phyloP scores from a whole-genome alignment of 2,797 vertebrate genomes.

The Poecile montanus region DNA sequence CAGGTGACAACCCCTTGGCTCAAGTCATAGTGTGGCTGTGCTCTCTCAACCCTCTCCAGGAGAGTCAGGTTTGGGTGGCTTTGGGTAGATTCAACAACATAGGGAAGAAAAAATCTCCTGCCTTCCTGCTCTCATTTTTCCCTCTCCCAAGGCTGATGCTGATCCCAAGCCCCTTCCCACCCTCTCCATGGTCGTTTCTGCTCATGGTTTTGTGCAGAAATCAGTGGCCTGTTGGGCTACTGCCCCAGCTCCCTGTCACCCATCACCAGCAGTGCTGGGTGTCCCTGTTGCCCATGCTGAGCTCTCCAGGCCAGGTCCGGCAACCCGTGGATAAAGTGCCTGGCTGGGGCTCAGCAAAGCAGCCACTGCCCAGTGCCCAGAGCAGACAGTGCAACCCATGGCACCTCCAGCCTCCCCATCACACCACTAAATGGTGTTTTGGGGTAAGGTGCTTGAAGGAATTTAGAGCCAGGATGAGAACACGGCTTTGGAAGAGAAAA shows the following conservation, averaged over 20 bases:
- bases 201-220: background rate
- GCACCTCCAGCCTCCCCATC: background rate
- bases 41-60: background rate
- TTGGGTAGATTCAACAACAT: background rate
- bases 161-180: background rate
- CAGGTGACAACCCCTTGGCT: accelerated
- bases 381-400: accelerated
- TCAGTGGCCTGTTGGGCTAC: accelerated
- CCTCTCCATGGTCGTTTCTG: background rate
- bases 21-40: accelerated
- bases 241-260: background rate
- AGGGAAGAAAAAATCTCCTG: background rate
- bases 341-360: accelerated
- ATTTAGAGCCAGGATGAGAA: background rate
- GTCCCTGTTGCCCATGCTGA: background rate
- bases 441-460: background rate
- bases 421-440: background rate
- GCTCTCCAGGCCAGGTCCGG: background rate
- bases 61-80: background rate
- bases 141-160: background rate
- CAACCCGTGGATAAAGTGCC: background rate
- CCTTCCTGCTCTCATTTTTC: background rate
- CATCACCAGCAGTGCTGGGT: background rate
- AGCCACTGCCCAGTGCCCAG: background rate
- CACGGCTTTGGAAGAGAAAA: background rate